Conservation (phyloP, 2,888 invertebrate genomes). For the Phortica okadai region DNA sequence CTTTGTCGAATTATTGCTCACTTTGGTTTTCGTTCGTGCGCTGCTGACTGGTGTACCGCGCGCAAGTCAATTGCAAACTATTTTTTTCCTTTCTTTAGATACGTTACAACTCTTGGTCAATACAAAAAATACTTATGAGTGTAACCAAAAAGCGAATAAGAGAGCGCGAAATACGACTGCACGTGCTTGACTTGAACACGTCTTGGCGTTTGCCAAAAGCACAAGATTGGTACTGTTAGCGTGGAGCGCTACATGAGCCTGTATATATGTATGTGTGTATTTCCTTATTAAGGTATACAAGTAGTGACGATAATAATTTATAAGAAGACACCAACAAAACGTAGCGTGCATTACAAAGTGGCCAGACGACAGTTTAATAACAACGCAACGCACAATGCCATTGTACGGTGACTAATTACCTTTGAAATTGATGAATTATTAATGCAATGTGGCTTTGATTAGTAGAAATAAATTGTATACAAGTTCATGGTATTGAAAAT, state of each 20-base stretch:
- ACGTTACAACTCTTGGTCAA: neutral
- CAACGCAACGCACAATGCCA: too few species aligned
- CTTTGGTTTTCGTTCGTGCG: neutral
- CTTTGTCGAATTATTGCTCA: neutral
- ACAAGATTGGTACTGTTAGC: too few species aligned
- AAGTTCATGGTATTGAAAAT: slow-evolving; percentile 3
- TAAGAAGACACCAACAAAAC: neutral
- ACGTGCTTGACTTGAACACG: neutral
- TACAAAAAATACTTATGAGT: neutral
- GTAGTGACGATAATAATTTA: neutral
- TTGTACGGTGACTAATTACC: too few species aligned
- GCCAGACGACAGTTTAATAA: neutral
- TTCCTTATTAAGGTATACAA: neutral
- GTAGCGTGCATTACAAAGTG: neutral
- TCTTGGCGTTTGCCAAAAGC: neutral
- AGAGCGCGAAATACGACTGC: neutral
- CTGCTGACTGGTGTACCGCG: neutral
- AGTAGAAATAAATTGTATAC: neutral
- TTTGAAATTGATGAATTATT: too few species aligned
- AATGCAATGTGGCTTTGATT: too few species aligned
- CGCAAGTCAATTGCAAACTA: slow-evolving; percentile 9
- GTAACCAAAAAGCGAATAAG: neutral
- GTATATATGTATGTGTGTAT: neutral
- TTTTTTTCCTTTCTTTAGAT: neutral
- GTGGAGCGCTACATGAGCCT: too few species aligned